Base-by-base conservation (phyloP, 2,113 vertebrate species). In the Hylia prasina region DNA sequence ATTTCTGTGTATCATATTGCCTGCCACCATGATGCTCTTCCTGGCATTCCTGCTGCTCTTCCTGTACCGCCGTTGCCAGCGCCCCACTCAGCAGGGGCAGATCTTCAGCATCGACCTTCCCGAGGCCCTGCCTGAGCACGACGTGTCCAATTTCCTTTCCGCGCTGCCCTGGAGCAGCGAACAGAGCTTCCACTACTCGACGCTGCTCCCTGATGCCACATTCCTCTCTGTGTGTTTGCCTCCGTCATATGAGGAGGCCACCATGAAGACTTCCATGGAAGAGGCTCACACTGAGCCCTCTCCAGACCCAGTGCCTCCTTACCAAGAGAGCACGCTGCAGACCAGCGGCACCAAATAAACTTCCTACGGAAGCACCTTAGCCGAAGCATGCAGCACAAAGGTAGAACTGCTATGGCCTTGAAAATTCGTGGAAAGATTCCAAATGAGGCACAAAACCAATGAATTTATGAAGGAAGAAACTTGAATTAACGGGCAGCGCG, bases 211-310 rank as follows among this genome's bases (percentile, higher is more conserved):
- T 0, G 98, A 98, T 9, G 97, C 96, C 31, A 97, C 98, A 0
- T 98, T 98, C 81, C 97, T 98, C 76, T 97, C 98, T 2, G 78
- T 97, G 20, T 98, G 98, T 15, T 98, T 98, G 75, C 99, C 98
- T 18, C 98, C 99, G 0, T 98, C 98, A 0, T 99, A 99, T 0
- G 98, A 99, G 76, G 98, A 99, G 80, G 99, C 99, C 65, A 98
- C 98, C 61, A 98, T 98, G 95, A 97, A 98, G 78, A 94, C 96
- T 11, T 89, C 97, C 37, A 12, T 48, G 40, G 97, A 96, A 3
- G 98, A 97, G 7, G 97, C 98, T 94, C 98, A 98, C 94, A 61
- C 19, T 76, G 97, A 97, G 89, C 91, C 35, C 65, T 96, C 90
- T 87, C 85, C 24, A 30, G 93, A 89, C 6, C 90, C 45, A 9